Conservation (phyloP, 2,797 vertebrate species). For the Darevskia nairensis region DNA sequence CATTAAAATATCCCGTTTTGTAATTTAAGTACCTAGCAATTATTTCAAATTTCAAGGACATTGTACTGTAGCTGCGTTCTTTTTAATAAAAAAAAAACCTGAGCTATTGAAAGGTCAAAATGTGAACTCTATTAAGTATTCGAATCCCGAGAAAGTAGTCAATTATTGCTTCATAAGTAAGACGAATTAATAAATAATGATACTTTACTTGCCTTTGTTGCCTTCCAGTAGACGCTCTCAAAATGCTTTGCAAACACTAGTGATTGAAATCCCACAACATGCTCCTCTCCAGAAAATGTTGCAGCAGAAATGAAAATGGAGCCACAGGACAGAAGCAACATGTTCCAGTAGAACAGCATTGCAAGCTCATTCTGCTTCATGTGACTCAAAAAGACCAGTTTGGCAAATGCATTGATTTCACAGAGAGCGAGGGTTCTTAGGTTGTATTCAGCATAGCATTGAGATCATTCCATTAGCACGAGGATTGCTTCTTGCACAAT, state of each 20-base stretch:
- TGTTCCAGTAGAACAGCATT: background rate
- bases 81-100: conserved; percentile 25
- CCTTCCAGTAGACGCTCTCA: conserved; percentile 33
- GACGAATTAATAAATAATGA: conserved; percentile 28
- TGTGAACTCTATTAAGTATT: conserved; percentile 30
- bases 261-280: background rate
- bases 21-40: conserved; percentile 2
- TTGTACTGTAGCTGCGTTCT: conserved; percentile 13
- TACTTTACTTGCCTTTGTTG: background rate
- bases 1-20: conserved; percentile 34
- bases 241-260: conserved; percentile 36
- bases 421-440: background rate
- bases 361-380: too few species aligned
- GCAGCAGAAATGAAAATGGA: background rate
- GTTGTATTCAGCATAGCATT: too few species aligned
- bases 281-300: background rate
- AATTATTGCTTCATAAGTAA: conserved; percentile 12
- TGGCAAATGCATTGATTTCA: background rate
- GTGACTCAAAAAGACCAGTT: too few species aligned
- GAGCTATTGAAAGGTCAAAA: conserved; percentile 35
- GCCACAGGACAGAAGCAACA: background rate
- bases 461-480: too few species aligned
- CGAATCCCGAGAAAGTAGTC: conserved; percentile 35
- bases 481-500: too few species aligned
- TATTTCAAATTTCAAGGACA: conserved; percentile 27